Base-by-base conservation (phyloP, 2,888 invertebrate species). In the Meandrusa payeni region DNA sequence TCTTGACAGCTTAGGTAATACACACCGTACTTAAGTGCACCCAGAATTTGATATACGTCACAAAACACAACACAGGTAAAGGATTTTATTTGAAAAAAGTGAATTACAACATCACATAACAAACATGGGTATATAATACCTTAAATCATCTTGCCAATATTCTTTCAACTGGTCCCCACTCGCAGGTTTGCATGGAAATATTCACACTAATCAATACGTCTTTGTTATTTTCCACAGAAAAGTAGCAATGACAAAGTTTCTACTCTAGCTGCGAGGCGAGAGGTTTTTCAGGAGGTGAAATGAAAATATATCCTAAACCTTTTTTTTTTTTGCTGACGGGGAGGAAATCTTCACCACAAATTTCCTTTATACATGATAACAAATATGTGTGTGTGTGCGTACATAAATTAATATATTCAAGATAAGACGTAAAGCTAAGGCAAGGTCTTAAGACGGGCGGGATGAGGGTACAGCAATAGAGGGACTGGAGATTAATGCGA, bases 1-100 rank as follows among this genome's bases (percentile, higher is more conserved):
- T 41, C 41, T 28, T 41, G 41, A 34, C 41, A 41, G 33, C 27
- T 34, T 34, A 33, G 40, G 40, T 41, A 23, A 19, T 33, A 41
- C 15, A 34, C 26, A 26, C 13, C 26, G 13, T 9, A 15, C 26
- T 41, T 41, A 41, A 41, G 28, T 22, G 27, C 10, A 12, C 1
- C 9, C 10, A n/a, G 10, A 41, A 41, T 33, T 20, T 41, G 28
- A 41, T 34, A 24, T 41, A 33, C 23, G 33, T 34, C 26, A 11
- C 10, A 37, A 26, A 34, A 10, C 28, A 22, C 10, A 10, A 10
- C 13, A 13, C 19, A 28, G 5, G 12, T 13, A 32, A 7, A 2
- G 20, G 20, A 23, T 31, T n/a, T n/a, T n/a, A 31, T 31, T 11
- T 7, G 6, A 5, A 23, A 29, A 29, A 17, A 7, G n/a, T n/a